Evolutionary conservation across 2,888 invertebrate species (phyloP).

Genomic region (Mimachlamys varia): DNA sequence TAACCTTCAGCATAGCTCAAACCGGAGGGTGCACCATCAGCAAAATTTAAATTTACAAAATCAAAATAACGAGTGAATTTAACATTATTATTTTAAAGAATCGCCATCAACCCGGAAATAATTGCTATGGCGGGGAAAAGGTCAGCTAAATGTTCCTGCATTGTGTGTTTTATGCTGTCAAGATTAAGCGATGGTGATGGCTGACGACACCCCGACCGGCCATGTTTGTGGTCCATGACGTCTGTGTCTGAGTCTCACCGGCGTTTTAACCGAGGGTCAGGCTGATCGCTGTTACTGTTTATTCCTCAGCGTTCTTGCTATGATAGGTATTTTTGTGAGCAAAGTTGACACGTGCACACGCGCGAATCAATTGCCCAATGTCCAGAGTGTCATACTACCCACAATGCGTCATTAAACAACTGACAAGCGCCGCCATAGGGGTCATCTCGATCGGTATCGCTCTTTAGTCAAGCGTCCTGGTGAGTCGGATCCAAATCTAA

Average conservation of each 20-base stretch:
- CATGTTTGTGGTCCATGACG: neutral
- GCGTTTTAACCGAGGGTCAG: neutral
- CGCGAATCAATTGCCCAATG: neutral
- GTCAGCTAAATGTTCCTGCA: neutral
- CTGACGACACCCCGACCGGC: neutral
- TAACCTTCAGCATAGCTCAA: too few species aligned
- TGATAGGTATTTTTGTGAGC: slow-evolving; percentile 17
- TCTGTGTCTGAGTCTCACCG: neutral
- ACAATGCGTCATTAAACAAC: slow-evolving; percentile 25
- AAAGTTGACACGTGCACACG: neutral
- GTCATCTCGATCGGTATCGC: slow-evolving; percentile 17
- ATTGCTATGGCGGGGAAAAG: neutral
- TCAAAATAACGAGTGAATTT: too few species aligned
- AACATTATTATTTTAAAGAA: too few species aligned
- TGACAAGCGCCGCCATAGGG: slow-evolving; percentile 28
- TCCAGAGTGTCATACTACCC: neutral
- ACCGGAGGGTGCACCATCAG: too few species aligned
- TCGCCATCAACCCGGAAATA: too few species aligned
- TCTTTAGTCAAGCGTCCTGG: slow-evolving; percentile 18
- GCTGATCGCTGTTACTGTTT: neutral
- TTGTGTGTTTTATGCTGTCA: neutral
- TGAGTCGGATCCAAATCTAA: slow-evolving; percentile 9
- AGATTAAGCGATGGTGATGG: neutral
- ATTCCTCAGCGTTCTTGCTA: neutral
- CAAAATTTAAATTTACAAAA: too few species aligned